Evolutionary conservation across 2,888 invertebrate species (phyloP).

Genomic region (Spialia ferax): DNA sequence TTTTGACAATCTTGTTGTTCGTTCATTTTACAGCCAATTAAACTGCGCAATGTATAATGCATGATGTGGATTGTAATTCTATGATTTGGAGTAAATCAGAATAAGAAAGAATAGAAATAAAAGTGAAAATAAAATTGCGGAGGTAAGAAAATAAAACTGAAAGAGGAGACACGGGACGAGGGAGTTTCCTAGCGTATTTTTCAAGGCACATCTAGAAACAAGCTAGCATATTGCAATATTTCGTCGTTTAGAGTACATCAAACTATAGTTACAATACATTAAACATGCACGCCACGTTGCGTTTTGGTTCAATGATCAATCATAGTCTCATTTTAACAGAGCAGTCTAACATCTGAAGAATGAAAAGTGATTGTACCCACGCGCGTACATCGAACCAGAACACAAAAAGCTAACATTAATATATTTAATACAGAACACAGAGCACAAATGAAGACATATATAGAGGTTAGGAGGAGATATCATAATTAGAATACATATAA

Average conservation of each 20-base stretch:
- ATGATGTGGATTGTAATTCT: conserved; percentile 41
- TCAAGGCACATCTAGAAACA: conserved; percentile 82
- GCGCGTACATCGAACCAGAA: conserved; percentile 81
- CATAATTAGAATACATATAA: conserved; percentile 72
- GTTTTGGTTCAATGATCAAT: conserved; percentile 82
- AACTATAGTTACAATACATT: conserved; percentile 82
- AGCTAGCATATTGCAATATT: conserved; percentile 70
- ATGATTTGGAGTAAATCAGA: conserved; percentile 52
- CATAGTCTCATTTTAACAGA: conserved; percentile 54
- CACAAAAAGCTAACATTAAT: conserved; percentile 85
- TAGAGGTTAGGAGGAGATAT: conserved; percentile 78
- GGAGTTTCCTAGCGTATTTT: conserved; percentile 74
- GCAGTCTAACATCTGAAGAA: conserved; percentile 54
- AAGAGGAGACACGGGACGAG: conserved; percentile 73
- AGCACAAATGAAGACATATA: conserved; percentile 85
- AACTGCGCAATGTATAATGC: conserved; percentile 46
- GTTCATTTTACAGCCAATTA: conserved; percentile 51
- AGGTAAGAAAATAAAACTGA: conserved; percentile 62
- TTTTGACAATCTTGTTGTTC: conserved; percentile 43
- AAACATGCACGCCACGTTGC: conserved; percentile 84
- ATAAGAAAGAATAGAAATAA: conserved; percentile 48
- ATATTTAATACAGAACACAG: conserved; percentile 83
- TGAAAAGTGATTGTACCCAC: conserved; percentile 56
- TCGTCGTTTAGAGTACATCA: conserved; percentile 73
- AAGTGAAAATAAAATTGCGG: conserved; percentile 56